Percentiles rank a stretch among this genome's conserved stretches.
Evolutionary conservation across 37 sponge, comb jelly and placozoan species (phyloP).

Genomic region (Chondrosia reniformis): DNA sequence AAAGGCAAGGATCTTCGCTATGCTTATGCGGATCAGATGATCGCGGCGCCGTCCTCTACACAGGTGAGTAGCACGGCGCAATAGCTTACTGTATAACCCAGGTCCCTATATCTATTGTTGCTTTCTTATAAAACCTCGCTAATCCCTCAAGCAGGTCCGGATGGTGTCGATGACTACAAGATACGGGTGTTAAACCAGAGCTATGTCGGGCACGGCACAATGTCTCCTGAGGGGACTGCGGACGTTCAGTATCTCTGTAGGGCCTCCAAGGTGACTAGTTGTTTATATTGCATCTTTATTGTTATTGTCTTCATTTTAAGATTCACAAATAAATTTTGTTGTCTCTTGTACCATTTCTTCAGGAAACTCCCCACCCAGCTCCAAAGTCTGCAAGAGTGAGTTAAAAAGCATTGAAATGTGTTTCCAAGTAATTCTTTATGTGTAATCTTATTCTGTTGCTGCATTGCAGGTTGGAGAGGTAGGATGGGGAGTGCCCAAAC

Average conservation of each 20-base stretch:
- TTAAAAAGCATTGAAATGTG: background rate
- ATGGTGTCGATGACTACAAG: slow-evolving; percentile 67
- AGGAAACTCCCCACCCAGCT: slow-evolving; percentile 56
- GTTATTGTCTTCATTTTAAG: background rate
- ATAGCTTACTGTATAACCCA: no score
- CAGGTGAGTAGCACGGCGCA: slow-evolving; percentile 61
- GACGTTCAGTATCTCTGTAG: slow-evolving; percentile 68
- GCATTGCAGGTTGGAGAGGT: slow-evolving; percentile 59
- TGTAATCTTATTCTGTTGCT: background rate
- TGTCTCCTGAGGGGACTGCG: slow-evolving; percentile 75
- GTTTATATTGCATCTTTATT: background rate
- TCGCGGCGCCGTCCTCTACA: slow-evolving; percentile 63
- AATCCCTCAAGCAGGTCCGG: slow-evolving; percentile 60
- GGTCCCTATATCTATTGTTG: no score
- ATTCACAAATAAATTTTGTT: background rate
- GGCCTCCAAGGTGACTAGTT: slow-evolving; percentile 39
- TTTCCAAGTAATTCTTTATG: background rate
- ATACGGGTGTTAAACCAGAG: slow-evolving; percentile 31
- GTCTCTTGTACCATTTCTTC: background rate
- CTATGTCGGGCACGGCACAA: slow-evolving; percentile 59
- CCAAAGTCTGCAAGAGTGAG: slow-evolving; percentile 46
- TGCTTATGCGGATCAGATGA: slow-evolving; percentile 9
- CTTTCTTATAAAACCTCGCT: no score
- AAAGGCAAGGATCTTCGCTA: slow-evolving; percentile 8
- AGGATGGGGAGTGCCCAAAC: slow-evolving; percentile 75